Evolutionary conservation across 2,888 invertebrate species (phyloP), one percentile per base, ranked within the genome.

Genomic region (Pinctada fucata): DNA sequence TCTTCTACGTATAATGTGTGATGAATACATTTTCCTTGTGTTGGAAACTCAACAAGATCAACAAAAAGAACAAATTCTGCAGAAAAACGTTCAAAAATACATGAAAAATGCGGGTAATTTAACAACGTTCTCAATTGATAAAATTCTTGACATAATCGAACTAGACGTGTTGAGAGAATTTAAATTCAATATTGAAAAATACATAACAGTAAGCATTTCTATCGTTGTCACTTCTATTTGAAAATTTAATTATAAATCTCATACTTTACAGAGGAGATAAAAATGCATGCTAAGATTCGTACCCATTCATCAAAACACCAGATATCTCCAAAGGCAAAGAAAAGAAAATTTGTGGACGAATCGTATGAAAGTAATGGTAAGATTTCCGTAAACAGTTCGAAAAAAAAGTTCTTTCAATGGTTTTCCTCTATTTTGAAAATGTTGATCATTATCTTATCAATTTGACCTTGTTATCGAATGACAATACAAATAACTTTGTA

Each of bases 11-110:
- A 84, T 92, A 82, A 88, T 92, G 85, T 81, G 92, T 67, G 91
- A 92, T 74, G 93, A 93, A 81, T 93, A 93, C 80, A 88, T 92
- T 1, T 88, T 92, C 78, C 86, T 92, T n/a, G 92, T 92, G 1
- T 86, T 92, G 68, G 93, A 92, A 81, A 91, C 91, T n/a, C 91
- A 91, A 75, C 85, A 91, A 58, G 87, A 90, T 69, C 82, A 86
- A 66, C 85, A 87, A 45, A 85, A 86, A 66, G 91, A 92, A 73
- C 78, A 82, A 13, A 83, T 85, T 47, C 82, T 92, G 0, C 90
- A 92, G 73, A 83, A 71, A 48, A 83, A 82, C 3, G 78, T 92
- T 3, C 88, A 90, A 79, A 85, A 84, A 72, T 90, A 90, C 82
- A 89, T 90, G 86, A 90, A 89, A 82, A 87, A 87, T 75, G 87